These are phyloP conservation scores for Argyrosomus japonicus DNA, from an alignment of 2,113 vertebrate genomes.

Conservation along the genomic window DNA sequence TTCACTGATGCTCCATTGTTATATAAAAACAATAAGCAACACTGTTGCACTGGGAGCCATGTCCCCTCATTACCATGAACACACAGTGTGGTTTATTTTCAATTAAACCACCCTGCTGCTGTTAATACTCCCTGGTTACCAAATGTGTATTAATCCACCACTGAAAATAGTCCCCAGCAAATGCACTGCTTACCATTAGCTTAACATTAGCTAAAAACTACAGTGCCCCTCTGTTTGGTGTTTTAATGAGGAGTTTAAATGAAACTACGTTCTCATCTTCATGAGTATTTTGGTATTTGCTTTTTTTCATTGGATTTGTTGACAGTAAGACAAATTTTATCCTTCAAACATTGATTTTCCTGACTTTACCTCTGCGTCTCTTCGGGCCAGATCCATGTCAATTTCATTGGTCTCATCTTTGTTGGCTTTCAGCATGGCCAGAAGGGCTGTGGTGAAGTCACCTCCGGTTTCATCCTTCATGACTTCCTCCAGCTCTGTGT, in stretches of 20 bases:
- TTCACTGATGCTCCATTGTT: not conserved
- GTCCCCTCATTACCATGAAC: not conserved
- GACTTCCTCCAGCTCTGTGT: conserved; percentile 86
- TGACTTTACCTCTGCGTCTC: conserved; percentile 86
- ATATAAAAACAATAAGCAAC: not conserved
- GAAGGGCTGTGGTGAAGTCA: conserved; percentile 86
- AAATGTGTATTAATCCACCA: not conserved
- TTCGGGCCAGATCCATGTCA: conserved; percentile 83
- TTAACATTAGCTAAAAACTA: not conserved
- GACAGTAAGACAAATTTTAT: not conserved
- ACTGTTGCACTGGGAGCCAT: not conserved
- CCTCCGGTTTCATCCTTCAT: conserved; percentile 89
- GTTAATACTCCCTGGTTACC: not conserved
- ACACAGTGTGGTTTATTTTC: not conserved
- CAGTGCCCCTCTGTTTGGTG: too few species aligned
- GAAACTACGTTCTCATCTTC: too few species aligned
- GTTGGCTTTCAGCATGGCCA: conserved; percentile 84
- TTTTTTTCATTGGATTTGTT: not conserved
- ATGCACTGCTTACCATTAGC: not conserved
- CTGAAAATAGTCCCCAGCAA: not conserved
- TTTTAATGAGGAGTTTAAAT: not conserved
- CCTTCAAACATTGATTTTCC: not conserved
- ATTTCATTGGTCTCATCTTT: conserved; percentile 79
- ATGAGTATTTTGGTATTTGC: not conserved
- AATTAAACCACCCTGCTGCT: not conserved